Percentiles rank a stretch among this genome's conserved stretches.
These are phyloP conservation scores for Dermolepida albohirtum DNA, from an alignment of 2,888 invertebrate genomes.

Conservation along the genomic window DNA sequence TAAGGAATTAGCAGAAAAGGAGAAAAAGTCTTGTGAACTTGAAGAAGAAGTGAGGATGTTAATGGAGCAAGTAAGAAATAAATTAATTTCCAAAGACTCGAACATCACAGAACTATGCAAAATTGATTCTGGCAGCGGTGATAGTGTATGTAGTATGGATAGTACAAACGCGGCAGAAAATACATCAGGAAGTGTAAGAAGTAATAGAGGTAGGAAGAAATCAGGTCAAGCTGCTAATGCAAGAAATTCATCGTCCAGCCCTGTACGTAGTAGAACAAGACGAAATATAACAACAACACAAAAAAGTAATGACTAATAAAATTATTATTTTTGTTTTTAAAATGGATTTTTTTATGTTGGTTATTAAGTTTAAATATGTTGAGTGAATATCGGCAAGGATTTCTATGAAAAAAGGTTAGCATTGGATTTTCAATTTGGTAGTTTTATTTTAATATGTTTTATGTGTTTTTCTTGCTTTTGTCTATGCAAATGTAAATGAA, in stretches of 20 bases:
- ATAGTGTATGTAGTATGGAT: no score
- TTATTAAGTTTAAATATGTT: not conserved
- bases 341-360: slow-evolving; percentile 9
- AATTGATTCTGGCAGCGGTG: not conserved
- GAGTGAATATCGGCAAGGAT: not conserved
- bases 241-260: no score
- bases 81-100: not conserved
- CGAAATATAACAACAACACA: not conserved
- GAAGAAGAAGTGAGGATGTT: slow-evolving; percentile 61
- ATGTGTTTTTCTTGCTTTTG: no score
- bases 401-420: no score
- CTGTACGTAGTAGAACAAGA: no score
- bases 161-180: no score
- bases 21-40: slow-evolving; percentile 59
- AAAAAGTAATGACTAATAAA: not conserved
- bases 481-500: no score
- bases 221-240: no score
- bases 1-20: slow-evolving; percentile 57
- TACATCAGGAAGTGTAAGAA: no score
- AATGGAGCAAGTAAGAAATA: slow-evolving; percentile 6
- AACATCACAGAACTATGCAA: not conserved
- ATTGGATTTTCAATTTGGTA: no score
- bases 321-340: slow-evolving; percentile 6
- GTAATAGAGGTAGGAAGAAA: no score
- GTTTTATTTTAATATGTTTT: no score